Evolutionary conservation across 2,888 invertebrate species (phyloP), one percentile per base, ranked within the genome.

Genomic region (Pseudoips prasinana): DNA sequence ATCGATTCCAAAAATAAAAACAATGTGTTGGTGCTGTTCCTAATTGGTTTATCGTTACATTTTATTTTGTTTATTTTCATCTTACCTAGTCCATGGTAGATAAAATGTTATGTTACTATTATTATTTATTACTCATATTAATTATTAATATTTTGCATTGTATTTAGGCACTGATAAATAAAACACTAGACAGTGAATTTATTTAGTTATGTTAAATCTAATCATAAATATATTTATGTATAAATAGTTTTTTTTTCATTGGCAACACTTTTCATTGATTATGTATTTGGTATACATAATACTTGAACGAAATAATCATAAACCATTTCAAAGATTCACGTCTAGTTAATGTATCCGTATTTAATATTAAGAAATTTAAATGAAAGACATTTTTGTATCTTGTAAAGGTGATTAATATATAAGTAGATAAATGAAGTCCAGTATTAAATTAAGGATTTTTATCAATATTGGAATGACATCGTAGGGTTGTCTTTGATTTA

Each of bases 331-430:
- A n/a, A 3, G 20, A 5, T 20, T 20, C 14, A 42, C 26, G 8
- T 36, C 40, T 41, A 36, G 34, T 45, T 45, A 39, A 46, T 39
- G 38, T 44, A 22, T 30, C 46, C 44, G 30, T 20, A 29, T 28
- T 39, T 51, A 55, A 38, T 45, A 23, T 43, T 56, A 56, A 60
- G 46, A 29, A 50, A 44, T 48, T 55, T 54, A 46, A 46, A 60
- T 51, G 58, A 71, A 72, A 72, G 69, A 72, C 72, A 72, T 66
- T 59, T 62, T 64, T 64, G 57, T 69, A 71, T 55, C 52, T 64
- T 48, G 51, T 60, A 40, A 48, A 48, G 42, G 31, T 52, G 33
- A 56, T 52, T 65, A 53, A 50, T 41, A 29, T 41, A 29, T 34
- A 64, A 66, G 64, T 64, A 70, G 63, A 38, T 48, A 51, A 65